Evolutionary conservation across 1,140 invertebrate genomes (phyloP).

Genomic region (Neotoxoptera formosana): DNA sequence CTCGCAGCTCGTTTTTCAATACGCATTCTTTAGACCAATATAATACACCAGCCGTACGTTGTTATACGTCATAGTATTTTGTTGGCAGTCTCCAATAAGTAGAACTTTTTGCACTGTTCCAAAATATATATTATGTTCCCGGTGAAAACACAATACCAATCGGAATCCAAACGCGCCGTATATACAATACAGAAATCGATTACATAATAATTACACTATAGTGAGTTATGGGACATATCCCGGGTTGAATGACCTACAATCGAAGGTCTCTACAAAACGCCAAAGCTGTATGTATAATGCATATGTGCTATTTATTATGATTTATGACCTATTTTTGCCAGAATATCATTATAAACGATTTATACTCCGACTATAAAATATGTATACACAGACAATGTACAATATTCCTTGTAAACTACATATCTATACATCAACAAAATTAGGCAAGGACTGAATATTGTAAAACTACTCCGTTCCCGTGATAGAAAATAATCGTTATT

Average conservation of each 20-base stretch:
- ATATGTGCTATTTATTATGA: conserved; percentile 9
- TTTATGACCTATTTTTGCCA: not conserved
- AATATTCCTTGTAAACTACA: not conserved
- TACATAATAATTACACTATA: not conserved
- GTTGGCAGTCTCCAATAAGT: not conserved
- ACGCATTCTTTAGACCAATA: not conserved
- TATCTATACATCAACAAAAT: not conserved
- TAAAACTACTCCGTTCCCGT: not conserved
- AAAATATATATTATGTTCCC: not conserved
- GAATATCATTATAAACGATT: not conserved
- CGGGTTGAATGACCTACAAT: not conserved
- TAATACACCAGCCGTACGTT: not conserved
- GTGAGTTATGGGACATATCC: not conserved
- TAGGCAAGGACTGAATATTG: not conserved
- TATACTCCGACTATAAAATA: not conserved
- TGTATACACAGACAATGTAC: not conserved
- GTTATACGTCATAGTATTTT: not conserved
- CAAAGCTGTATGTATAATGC: not conserved
- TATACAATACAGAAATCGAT: not conserved
- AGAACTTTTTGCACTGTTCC: not conserved
- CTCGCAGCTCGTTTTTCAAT: not conserved
- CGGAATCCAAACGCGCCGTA: not conserved
- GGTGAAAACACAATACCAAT: not conserved
- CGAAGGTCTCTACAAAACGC: not conserved
- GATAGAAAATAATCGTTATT: not conserved